A percentile compares a stretch with the other conserved stretches of the same genome.
Evolutionary conservation across 2,113 vertebrate genomes (phyloP).

Genomic region (Nesospiza acunhae): DNA sequence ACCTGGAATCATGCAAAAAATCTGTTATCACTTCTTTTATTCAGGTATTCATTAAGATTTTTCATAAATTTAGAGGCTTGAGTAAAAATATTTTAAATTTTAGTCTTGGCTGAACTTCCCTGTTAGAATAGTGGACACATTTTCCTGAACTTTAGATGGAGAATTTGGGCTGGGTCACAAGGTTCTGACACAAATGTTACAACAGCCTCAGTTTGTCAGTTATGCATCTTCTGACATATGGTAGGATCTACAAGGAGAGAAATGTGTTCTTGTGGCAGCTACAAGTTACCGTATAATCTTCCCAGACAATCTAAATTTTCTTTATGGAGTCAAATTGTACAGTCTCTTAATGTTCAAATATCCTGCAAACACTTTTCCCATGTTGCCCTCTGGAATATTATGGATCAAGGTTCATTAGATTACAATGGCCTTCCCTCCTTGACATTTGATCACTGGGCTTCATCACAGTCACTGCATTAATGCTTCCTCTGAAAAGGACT

Average conservation of each 20-base stretch:
- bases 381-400: background rate
- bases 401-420: background rate
- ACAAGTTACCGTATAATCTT: background rate
- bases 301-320: background rate
- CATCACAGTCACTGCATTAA: background rate
- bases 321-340: background rate
- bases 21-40: background rate
- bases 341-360: background rate
- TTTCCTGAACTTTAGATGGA: background rate
- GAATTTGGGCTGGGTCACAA: background rate
- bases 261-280: background rate
- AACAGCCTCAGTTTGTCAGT: background rate
- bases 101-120: background rate
- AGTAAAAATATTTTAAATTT: background rate
- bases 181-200: background rate
- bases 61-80: background rate
- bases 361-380: background rate
- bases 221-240: background rate
- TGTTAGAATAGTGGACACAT: background rate
- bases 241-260: background rate
- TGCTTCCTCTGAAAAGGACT: background rate
- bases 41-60: background rate
- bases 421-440: background rate
- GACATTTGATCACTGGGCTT: background rate
- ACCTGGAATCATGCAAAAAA: background rate